Evolutionary conservation across 1,140 invertebrate species (phyloP).

Genomic region (Drosophila repleta): DNA sequence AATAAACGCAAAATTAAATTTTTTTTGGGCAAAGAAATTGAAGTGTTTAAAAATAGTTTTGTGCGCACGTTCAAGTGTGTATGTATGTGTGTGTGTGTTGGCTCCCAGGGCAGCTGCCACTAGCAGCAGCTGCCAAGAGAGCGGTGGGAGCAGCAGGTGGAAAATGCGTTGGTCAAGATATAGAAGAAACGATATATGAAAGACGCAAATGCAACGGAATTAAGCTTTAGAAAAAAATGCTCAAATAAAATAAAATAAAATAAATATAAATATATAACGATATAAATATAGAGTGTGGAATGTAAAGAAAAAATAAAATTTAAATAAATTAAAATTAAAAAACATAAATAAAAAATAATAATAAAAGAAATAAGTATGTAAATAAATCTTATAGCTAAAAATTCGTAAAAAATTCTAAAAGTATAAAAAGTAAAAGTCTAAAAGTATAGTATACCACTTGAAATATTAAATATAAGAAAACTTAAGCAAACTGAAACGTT

Average conservation of each 20-base stretch:
- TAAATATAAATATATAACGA: too few species aligned
- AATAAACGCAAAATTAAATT: conserved; percentile 44
- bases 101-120: conserved; percentile 43
- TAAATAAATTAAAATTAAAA: too few species aligned
- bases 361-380: too few species aligned
- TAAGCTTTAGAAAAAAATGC: neutral
- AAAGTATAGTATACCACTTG: too few species aligned
- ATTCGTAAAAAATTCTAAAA: too few species aligned
- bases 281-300: too few species aligned
- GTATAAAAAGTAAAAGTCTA: too few species aligned
- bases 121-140: conserved; percentile 38
- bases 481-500: too few species aligned
- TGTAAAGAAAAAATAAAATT: too few species aligned
- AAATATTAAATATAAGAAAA: too few species aligned
- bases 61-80: conserved; percentile 33
- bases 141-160: conserved; percentile 18
- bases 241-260: neutral
- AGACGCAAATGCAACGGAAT: neutral
- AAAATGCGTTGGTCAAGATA: neutral
- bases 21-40: conserved; percentile 50
- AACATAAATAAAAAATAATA: too few species aligned
- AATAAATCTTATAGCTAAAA: too few species aligned
- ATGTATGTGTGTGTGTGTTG: conserved; percentile 31
- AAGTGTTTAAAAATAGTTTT: conserved; percentile 69
- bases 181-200: neutral